Percentiles rank a stretch among this genome's conserved stretches.
These are phyloP conservation scores for Bellardia pandia DNA, from an alignment of 2,888 invertebrate species.

Conservation along the genomic window DNA sequence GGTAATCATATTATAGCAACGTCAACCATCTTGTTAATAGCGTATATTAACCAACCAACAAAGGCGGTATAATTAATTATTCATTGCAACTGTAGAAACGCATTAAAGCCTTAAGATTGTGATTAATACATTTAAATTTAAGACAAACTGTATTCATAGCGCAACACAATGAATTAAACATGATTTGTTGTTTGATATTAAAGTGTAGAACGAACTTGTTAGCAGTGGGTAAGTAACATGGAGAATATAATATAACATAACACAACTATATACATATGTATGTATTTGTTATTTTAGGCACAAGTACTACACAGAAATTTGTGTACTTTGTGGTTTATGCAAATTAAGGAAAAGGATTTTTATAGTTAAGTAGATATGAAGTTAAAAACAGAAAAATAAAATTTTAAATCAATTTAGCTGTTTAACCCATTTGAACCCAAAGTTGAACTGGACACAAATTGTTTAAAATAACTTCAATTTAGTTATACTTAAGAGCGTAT, in stretches of 20 bases:
- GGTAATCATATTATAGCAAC: background rate
- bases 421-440: no score
- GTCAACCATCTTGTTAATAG: slow-evolving; percentile 6
- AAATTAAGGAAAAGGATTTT: no score
- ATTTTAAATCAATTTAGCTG: no score
- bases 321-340: background rate
- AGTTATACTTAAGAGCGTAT: no score
- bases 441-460: no score
- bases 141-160: slow-evolving; percentile 54
- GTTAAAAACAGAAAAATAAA: no score
- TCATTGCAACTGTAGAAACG: slow-evolving; percentile 59
- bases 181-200: slow-evolving; percentile 36
- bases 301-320: background rate
- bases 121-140: slow-evolving; percentile 62
- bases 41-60: background rate
- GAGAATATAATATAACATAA: no score
- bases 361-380: no score
- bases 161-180: slow-evolving; percentile 48
- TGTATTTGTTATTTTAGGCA: background rate
- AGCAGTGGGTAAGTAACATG: background rate
- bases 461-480: no score
- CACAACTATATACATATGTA: no score
- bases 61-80: slow-evolving; percentile 59
- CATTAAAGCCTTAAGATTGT: slow-evolving; percentile 63
- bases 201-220: background rate